A percentile compares a stretch with the other conserved stretches of the same genome.
Conservation (phyloP, 2,888 invertebrate genomes). For the Ischnus inquisitorius region DNA sequence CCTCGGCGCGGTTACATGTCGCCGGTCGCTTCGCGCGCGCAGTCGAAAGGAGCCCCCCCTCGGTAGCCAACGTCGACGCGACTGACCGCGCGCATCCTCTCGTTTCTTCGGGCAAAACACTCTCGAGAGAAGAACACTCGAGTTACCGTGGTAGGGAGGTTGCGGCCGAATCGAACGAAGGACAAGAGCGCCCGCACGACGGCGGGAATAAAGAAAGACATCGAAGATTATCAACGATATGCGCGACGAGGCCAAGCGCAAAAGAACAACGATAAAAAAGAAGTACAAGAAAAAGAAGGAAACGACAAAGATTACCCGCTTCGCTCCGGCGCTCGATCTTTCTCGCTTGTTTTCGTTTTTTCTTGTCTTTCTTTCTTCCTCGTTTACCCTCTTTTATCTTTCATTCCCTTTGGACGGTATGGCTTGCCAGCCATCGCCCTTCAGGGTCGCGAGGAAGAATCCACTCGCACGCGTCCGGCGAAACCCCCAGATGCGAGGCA, state of each 20-base stretch:
- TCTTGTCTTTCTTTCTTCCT: background rate
- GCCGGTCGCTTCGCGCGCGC: too few relatives aligned
- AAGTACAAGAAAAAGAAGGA: conserved; percentile 5
- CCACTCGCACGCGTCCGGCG: conserved; percentile 59
- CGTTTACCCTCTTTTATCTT: conserved; percentile 42
- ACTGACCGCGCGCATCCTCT: conserved; percentile 39
- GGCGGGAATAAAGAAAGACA: conserved; percentile 31
- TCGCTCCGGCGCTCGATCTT: conserved; percentile 35
- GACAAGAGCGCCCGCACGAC: background rate
- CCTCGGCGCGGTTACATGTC: conserved; percentile 31
- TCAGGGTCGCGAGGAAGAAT: conserved; percentile 49
- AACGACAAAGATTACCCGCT: conserved; percentile 49
- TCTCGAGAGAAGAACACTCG: background rate
- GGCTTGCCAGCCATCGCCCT: conserved; percentile 26
- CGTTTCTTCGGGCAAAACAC: conserved; percentile 1
- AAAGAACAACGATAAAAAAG: conserved; percentile 8
- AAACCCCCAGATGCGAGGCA: conserved; percentile 69
- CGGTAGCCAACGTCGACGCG: conserved; percentile 28
- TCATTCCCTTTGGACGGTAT: conserved; percentile 14
- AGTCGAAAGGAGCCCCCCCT: background rate
- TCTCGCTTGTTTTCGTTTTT: background rate
- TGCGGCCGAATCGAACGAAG: background rate
- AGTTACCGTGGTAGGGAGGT: background rate
- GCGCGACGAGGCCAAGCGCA: conserved; percentile 2
- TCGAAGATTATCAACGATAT: conserved; percentile 47